Evolutionary conservation across 2,113 vertebrate species (phyloP), one percentile per base, ranked within the genome.

Genomic region (Irena cyanogastra): DNA sequence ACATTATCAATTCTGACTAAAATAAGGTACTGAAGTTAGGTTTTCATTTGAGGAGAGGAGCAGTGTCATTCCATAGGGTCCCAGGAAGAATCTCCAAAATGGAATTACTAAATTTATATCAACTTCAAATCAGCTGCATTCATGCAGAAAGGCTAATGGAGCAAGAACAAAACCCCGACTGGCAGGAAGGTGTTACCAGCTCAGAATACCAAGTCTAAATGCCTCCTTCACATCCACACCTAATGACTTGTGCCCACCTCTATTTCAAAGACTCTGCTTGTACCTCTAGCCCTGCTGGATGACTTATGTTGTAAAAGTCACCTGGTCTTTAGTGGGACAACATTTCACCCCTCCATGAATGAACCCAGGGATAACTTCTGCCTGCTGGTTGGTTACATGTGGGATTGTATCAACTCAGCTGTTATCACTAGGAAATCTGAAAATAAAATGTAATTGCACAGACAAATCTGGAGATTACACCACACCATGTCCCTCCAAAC

Each of bases 361-460:
- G 94, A 90, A 30, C 33, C 37, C 69, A 90, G 86, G 57, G 61
- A 79, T 41, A 82, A 65, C 53, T 93, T 88, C 61, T 81, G 47
- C 49, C 71, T 77, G 44, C 64, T 72, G 35, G 10, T 7, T 59
- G 56, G 50, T 59, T 82, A 42, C 1, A 2, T 31, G 50, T 42
- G 72, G 84, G 90, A 85, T 82, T 90, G 42, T 84, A 87, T 57
- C 80, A 87, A 42, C 49, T 65, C 64, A 57, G 69, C 65, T 87
- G 88, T 71, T 92, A 60, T 65, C 81, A 75, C 83, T 75, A 89
- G 80, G 89, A 93, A 42, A 75, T 68, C 44, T 93, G 76, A 89
- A 94, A 90, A 90, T 71, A 88, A 93, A 50, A 90, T 61, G 50
- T 5, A 90, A 94, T 37, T 81, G 64, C 64, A 90, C 49, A 87